Evolutionary conservation across 1,140 invertebrate species (phyloP).

Genomic region (Caenorhabditis elegans): WBcel235 BX284604.4:3103501-3104000

Average conservation of each 20-base stretch:
- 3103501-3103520: conserved; percentile 3
- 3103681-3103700: neutral
- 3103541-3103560: too few relatives aligned
- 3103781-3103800: too few relatives aligned
- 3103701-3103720: neutral
- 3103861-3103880: conserved; percentile 41
- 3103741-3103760: neutral
- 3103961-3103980: neutral
- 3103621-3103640: neutral
- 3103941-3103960: neutral
- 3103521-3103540: neutral
- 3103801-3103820: too few relatives aligned
- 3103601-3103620: neutral
- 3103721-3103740: neutral
- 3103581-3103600: neutral
- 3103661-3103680: too few relatives aligned
- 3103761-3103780: neutral
- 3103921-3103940: neutral
- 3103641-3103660: neutral
- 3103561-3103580: conserved; percentile 18
- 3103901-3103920: neutral
- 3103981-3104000: neutral
- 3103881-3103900: conserved; percentile 32
- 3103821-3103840: too few relatives aligned
- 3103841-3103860: neutral